Percentiles rank a stretch among this genome's conserved stretches.
Conservation (phyloP, 1,140 invertebrate genomes). For the Drosophila tropicalis region DNA sequence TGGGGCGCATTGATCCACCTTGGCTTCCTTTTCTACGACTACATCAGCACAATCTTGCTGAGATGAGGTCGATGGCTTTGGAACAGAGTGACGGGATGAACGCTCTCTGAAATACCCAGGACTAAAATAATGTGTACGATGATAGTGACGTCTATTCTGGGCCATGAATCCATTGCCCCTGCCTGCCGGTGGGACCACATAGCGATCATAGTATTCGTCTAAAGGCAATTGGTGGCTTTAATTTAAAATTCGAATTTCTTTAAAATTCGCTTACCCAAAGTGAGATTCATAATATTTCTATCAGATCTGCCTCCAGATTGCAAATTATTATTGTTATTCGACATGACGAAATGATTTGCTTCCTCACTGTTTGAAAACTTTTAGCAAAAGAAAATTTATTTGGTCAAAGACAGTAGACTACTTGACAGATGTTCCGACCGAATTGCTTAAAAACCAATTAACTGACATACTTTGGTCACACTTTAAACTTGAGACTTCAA, state of each 20-base stretch:
- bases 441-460: background rate
- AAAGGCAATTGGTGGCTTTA: background rate
- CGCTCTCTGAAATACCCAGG: conserved; percentile 17
- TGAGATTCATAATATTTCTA: background rate
- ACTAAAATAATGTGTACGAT: conserved; percentile 28
- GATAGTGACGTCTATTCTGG: background rate
- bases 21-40: too few species aligned
- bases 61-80: background rate
- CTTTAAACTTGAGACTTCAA: background rate
- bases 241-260: background rate
- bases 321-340: background rate
- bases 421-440: background rate
- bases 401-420: background rate
- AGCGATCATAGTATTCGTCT: conserved; percentile 25
- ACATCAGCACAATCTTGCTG: too few species aligned
- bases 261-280: background rate
- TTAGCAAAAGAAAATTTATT: background rate
- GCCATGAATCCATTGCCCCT: background rate
- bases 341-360: background rate
- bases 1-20: background rate
- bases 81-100: background rate
- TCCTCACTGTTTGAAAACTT: too few species aligned
- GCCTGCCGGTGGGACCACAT: conserved; percentile 6
- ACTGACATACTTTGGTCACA: background rate
- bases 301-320: background rate